Evolutionary conservation across 35 echinoderm and acorn worm species (phyloP), one percentile per base, ranked within the genome.

Genomic region (Lytechinus variegatus): DNA sequence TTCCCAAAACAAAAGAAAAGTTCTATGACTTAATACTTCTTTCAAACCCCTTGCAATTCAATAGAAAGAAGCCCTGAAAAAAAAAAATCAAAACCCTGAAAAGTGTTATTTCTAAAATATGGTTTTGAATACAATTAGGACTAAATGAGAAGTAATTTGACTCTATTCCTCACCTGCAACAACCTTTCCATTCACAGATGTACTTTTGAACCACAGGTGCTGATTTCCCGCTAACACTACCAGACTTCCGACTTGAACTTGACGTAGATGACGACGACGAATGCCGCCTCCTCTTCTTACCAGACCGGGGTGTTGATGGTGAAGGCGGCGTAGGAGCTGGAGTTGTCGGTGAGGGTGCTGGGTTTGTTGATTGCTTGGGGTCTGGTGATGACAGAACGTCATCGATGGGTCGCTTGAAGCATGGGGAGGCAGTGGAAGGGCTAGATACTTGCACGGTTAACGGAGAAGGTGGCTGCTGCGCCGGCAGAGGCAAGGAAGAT

Each of bases 151-250:
- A 55, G 58, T 94, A 54, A 57, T 16, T n/a, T 11, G 52, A 52
- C 6, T 52, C 0, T n/a, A 13, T 19, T 52, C 95, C 97, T 96
- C 95, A 99, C 98, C 96, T 99, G 86, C 86, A 95, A 91, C 98
- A 99, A 9, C 97, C 97, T 27, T 93, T 97, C 98, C 98, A 99
- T 96, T 97, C 97, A 94, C 98, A 99, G 87, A 99, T 66, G 54
- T 95, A 97, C 92, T 93, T 93, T 13, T 55, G 92, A 60, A 99
- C 86, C 71, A 86, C 88, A 55, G 95, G 52, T 28, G 66, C 52
- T 10, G 96, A 53, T 53, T 93, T 93, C 55, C 92, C 92, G 8
- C 92, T 94, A 33, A 9, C 60, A 92, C 92, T 96, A 92, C 33
- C 14, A 60, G 71, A 51, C 56, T 94, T 86, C 14, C 79, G 61